Evolutionary conservation across 2,797 vertebrate genomes (phyloP), one percentile per base, ranked within the genome.

Genomic region (Salarias fasciatus): DNA sequence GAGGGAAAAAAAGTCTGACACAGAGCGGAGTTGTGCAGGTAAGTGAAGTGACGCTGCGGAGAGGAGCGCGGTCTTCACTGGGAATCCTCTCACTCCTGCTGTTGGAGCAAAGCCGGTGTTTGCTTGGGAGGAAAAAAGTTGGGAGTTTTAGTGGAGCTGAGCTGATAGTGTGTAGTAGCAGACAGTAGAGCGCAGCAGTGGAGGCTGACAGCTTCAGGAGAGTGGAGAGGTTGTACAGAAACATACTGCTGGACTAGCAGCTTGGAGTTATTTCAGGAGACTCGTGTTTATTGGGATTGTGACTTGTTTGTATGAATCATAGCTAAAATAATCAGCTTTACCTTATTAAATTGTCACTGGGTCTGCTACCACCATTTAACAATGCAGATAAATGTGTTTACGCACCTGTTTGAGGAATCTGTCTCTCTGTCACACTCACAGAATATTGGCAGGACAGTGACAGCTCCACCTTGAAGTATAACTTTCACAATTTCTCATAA

Each of bases 41-140:
- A 65, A 53, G 69, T 83, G 69, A 65, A 75, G 77, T 65, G 67
- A 29, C 29, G 6, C 5, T 35, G 15, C 56, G 33, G 58, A 52
- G 37, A 44, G 15, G 14, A 4, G 14, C 11, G 11, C 52, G 15
- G 29, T 31, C 15, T 11, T 56, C 13, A 1, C 37, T 29, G 18
- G 1, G 43, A 50, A 37, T 24, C 43, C 37, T 15, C 41, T 6
- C 36, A 33, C 31, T 51, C n/a, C 3, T 36, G 11, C 18, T 35
- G 46, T 11, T 31, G 1, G 40, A 24, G 40, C 11, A 12, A 48
- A 46, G 38, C 40, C 33, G 48, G 3, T 52, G 59, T 56, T 63
- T 33, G 68, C 15, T 24, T 24, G 2, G 9, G 3, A 2, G 24
- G 5, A 29, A 24, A 56, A 46, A 69, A 79, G 71, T 82, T 55